Evolutionary conservation across 2,113 vertebrate genomes (phyloP), one percentile per base, ranked within the genome.

Genomic region (Argyrosomus japonicus): DNA sequence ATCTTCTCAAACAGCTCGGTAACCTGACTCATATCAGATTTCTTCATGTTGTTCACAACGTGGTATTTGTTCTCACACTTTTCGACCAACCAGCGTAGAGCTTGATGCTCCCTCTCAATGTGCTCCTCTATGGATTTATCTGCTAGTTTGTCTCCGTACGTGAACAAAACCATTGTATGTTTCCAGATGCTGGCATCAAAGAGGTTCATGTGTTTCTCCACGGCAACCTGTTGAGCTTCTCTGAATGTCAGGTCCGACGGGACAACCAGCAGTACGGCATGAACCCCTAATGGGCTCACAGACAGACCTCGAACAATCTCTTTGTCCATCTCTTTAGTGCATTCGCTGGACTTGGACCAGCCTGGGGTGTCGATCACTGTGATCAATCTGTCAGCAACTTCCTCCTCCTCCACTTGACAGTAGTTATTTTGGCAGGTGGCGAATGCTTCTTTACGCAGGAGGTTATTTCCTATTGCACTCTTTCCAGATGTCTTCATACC

Each of bases 51-150:
- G 69, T 89, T 87, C 6, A 93, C 9, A 1, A 81, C 70, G 14
- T 93, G 91, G 69, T 92, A 91, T 23, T 27, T 90, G 83, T 92
- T 91, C 47, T 77, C 79, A 79, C 92, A 92, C 47, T 74, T 90
- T 23, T 92, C 91, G 5, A 90, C 76, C 67, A 93, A 36, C 89
- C 83, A 83, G 23, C 51, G 29, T 0, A 92, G 75, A 23, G 61
- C 4, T 2, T 0, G 4, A 7, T 43, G 56, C 67, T 92, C 88
- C 13, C 77, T 84, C 71, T 88, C 89, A 7, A 93, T 92, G 63
- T 90, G 81, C 57, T 91, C 81, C 73, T 93, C 92, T 2, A 92
- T 4, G 8, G 84, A 78, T 14, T 10, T 63, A 15, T 83, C 83
- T 25, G 8, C 70, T 6, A 92, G 71, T 2, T 21, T 86, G 84